phyloP scores from a whole-genome alignment of 2,888 invertebrate species.

The Tortrix viridana region DNA sequence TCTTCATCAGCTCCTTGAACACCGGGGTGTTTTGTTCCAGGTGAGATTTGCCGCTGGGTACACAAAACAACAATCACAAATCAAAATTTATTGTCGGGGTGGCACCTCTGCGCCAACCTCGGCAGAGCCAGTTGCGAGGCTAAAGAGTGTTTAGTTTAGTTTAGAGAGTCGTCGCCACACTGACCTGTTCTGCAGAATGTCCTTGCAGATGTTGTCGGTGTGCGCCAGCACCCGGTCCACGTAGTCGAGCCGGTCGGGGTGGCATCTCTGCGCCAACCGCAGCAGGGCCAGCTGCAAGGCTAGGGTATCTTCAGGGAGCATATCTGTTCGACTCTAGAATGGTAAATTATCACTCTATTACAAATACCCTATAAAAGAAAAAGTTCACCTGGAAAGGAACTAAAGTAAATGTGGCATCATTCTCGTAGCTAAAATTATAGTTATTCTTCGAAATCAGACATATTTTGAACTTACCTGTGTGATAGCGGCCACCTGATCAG shows the following conservation, averaged over 20 bases:
- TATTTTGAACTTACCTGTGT: constrained; percentile 87
- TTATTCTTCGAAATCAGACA: constrained; percentile 41
- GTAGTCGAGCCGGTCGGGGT: constrained; percentile 96
- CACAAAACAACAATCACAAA: no score
- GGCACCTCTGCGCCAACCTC: constrained; percentile 82
- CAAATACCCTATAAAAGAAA: no score
- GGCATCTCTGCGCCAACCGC: constrained; percentile 97
- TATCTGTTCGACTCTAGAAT: constrained; percentile 93
- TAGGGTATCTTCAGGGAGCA: constrained; percentile 98
- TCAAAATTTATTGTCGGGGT: no score
- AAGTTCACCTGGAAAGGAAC: no score
- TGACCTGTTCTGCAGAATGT: constrained; percentile 92
- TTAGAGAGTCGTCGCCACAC: no score
- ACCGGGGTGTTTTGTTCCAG: constrained; percentile 92
- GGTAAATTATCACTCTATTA: no score
- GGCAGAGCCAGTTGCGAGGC: no score
- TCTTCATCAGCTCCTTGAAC: constrained; percentile 95
- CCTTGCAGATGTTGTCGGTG: constrained; percentile 95
- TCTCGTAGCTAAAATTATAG: background rate
- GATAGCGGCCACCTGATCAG: constrained; percentile 97
- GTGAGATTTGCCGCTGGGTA: constrained; percentile 77
- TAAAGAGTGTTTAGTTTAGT: no score
- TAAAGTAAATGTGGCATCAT: no score
- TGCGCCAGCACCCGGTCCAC: constrained; percentile 97
- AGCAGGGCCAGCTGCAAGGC: constrained; percentile 97